Evolutionary conservation across 2,113 vertebrate species (phyloP).

Genomic region (Vombatus ursinus): DNA sequence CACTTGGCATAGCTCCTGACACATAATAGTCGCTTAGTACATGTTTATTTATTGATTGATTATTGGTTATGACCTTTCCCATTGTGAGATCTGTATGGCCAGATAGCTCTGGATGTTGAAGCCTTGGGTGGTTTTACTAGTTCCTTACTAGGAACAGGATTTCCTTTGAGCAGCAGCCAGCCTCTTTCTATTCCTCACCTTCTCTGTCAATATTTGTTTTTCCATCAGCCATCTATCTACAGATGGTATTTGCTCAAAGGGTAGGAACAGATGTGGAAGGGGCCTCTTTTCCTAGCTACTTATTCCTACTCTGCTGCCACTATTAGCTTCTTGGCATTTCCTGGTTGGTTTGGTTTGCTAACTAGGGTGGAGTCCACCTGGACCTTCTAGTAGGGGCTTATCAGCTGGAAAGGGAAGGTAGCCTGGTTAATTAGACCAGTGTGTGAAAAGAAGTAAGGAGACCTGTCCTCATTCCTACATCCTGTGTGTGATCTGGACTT

Average conservation of each 20-base stretch:
- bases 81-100: background rate
- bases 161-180: background rate
- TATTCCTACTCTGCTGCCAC: background rate
- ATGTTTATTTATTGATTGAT: background rate
- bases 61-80: background rate
- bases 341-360: background rate
- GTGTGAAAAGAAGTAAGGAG: background rate
- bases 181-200: constrained; percentile 9
- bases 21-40: background rate
- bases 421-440: background rate
- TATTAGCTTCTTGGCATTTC: constrained; percentile 10
- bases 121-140: background rate
- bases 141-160: background rate
- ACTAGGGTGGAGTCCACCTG: background rate
- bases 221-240: constrained; percentile 21
- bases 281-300: background rate
- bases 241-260: constrained; percentile 68
- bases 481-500: background rate
- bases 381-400: background rate
- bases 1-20: background rate
- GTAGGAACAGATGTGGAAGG: constrained; percentile 44
- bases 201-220: constrained; percentile 78
- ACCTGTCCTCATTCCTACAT: background rate
- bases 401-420: background rate
- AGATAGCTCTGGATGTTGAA: background rate